Base-by-base conservation (phyloP, 2,113 vertebrate species). In the Zingel zingel region DNA sequence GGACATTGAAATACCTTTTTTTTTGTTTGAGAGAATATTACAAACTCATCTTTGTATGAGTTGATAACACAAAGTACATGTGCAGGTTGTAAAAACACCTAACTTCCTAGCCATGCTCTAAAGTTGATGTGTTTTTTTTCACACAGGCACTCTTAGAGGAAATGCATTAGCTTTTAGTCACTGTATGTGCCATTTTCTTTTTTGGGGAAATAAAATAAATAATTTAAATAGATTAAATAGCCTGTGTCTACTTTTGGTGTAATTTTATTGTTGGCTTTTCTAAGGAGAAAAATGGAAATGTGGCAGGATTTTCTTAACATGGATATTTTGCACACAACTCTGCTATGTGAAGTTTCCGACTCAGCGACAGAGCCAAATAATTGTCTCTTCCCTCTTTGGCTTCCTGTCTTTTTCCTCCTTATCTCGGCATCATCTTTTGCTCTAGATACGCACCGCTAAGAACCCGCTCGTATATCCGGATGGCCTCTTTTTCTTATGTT, bases 171-270 rank as follows among this genome's bases (percentile, higher is more conserved):
- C 23, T 13, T 79, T 83, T 76, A 57, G 56, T 82, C 18, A 27
- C 57, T 74, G 9, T 66, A 36, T 81, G 54, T 88, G 50, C 33
- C 66, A 51, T 57, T 83, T 83, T 73, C 14, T 53, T 59, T 65
- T 78, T 81, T n/a, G 45, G 30, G 36, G 74, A 61, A 54, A 45
- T 86, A 54, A 83, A 92, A 92, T 92, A 91, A 91, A 92, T 68
- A 53, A 66, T 80, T 79, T 21, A 43, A 70, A 66, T 74, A 75
- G 27, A 80, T 83, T 81, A 58, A 83, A 79, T 63, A 50, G 27
- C 5, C 4, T 54, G 0, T 39, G 57, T 69, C 83, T 74, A 54
- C 21, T 71, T 88, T 70, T 81, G 57, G 48, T 81, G 51, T 89
- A 36, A 56, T 56, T 75, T 72, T 13, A 53, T 45, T 51, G 15